These are phyloP conservation scores for Smittia sp. DNA, from an alignment of 2,888 invertebrate species.

Conservation along the genomic window DNA sequence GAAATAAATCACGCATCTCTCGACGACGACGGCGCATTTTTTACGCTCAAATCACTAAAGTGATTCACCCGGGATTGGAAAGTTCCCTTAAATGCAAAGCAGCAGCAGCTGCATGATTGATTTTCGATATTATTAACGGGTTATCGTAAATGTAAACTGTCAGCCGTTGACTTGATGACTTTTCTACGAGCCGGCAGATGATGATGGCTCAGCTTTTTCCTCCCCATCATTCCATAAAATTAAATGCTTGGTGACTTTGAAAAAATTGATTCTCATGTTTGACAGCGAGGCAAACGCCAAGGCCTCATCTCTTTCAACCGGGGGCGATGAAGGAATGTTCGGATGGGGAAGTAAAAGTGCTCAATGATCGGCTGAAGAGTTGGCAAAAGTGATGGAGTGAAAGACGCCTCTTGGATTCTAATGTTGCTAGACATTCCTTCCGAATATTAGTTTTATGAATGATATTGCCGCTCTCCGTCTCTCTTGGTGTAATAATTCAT, in stretches of 20 bases:
- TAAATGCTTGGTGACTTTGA: slow-evolving; percentile 26
- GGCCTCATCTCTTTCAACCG: not conserved
- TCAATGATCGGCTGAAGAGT: slow-evolving; percentile 11
- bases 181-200: not conserved
- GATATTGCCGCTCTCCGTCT: not conserved
- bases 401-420: too few species aligned
- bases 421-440: not conserved
- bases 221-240: slow-evolving; percentile 21
- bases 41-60: too few species aligned
- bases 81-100: not conserved
- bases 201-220: not conserved
- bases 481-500: not conserved
- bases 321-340: not conserved
- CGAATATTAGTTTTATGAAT: slow-evolving; percentile 19
- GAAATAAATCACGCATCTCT: not conserved
- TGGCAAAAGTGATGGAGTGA: too few species aligned
- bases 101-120: slow-evolving; percentile 11
- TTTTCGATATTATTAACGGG: not conserved
- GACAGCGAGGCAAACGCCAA: not conserved
- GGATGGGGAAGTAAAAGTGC: not conserved
- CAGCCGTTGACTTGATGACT: slow-evolving; percentile 26
- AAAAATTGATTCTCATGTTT: slow-evolving; percentile 18
- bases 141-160: slow-evolving; percentile 28
- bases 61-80: not conserved
- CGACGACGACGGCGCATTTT: too few species aligned